phyloP scores from a whole-genome alignment of 2,113 vertebrate genomes.

The Scomber scombrus region DNA sequence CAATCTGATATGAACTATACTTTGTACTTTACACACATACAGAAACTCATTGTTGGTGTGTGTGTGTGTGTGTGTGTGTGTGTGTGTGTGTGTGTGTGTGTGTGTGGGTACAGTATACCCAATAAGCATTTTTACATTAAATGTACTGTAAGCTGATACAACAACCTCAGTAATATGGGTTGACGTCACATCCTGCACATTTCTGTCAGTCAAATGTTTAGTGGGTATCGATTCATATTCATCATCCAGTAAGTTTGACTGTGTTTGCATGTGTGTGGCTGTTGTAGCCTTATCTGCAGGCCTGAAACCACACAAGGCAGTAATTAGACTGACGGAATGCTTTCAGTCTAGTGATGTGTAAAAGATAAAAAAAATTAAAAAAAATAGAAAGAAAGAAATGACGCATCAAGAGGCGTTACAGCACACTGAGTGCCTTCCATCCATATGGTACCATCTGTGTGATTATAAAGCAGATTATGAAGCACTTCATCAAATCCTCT shows the following conservation, averaged over 20 bases:
- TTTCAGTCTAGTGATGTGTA: not conserved
- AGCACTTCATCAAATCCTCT: not conserved
- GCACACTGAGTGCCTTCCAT: not conserved
- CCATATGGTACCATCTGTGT: constrained; percentile 23
- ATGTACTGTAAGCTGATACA: not conserved
- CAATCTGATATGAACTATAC: constrained; percentile 12
- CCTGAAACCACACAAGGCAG: not conserved
- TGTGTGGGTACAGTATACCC: not conserved
- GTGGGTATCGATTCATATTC: not conserved
- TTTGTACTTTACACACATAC: not conserved
- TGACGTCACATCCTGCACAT: not conserved
- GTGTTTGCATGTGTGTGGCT: constrained; percentile 15
- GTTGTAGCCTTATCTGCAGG: not conserved
- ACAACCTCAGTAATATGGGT: not conserved
- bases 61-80: not conserved
- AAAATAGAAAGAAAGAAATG: not conserved
- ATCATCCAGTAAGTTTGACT: not conserved
- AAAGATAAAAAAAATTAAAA: not conserved
- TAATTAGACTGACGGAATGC: not conserved
- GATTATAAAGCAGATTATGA: not conserved
- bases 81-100: not conserved
- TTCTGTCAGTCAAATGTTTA: not conserved
- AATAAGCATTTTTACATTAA: too few relatives aligned
- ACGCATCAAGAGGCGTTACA: not conserved
- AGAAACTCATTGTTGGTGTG: not conserved